A percentile compares a stretch with the other conserved stretches of the same genome.
phyloP scores from a whole-genome alignment of 2,113 vertebrate species.

The Centropristis striata region DNA sequence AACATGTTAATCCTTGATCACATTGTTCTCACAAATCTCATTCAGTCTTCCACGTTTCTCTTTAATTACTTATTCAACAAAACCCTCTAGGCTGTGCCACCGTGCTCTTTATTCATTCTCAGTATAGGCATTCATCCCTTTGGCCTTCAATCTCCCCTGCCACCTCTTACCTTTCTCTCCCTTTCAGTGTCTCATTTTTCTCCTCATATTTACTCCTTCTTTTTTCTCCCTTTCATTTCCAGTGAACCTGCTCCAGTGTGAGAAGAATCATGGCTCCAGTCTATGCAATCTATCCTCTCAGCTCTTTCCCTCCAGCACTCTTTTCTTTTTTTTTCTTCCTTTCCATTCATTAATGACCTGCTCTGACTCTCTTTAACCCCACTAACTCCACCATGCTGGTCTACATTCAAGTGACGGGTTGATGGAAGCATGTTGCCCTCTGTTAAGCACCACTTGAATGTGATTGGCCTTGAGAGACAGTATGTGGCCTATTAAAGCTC shows the following conservation, averaged over 20 bases:
- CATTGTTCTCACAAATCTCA: conserved; percentile 25
- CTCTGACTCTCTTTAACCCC: conserved; percentile 20
- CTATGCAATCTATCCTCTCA: conserved; percentile 10
- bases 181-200: conserved; percentile 28
- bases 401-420: conserved; percentile 19
- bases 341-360: conserved; percentile 39
- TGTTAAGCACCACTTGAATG: conserved; percentile 40
- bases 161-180: conserved; percentile 29
- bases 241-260: conserved; percentile 2
- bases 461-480: conserved; percentile 22
- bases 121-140: conserved; percentile 29
- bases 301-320: not conserved
- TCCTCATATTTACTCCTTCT: conserved; percentile 23
- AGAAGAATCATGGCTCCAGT: conserved; percentile 27
- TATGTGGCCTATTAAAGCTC: not conserved
- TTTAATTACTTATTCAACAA: conserved; percentile 34
- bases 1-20: conserved; percentile 23
- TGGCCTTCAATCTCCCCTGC: conserved; percentile 17
- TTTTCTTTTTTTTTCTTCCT: conserved; percentile 31
- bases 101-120: conserved; percentile 45
- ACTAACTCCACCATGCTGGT: not conserved
- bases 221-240: conserved; percentile 39
- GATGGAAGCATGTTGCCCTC: conserved; percentile 29
- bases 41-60: conserved; percentile 19
- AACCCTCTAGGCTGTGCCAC: conserved; percentile 30